Conservation (phyloP, 2,888 invertebrate genomes). For the Gandaritis pyraliata region DNA sequence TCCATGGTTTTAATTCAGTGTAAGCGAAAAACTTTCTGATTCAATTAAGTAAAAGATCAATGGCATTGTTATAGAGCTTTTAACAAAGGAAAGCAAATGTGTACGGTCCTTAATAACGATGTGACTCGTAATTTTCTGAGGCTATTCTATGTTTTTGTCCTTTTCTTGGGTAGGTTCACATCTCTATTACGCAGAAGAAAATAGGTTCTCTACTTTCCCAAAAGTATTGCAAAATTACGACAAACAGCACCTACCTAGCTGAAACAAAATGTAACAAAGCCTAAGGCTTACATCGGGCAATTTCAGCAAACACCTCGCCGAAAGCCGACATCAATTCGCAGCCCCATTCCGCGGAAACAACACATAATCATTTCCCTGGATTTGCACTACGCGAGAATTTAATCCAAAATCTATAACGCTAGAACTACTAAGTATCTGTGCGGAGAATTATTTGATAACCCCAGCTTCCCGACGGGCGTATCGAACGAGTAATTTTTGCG, state of each 20-base stretch:
- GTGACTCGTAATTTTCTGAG: conserved; percentile 44
- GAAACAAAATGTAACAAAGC: conserved; percentile 11
- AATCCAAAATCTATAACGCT: conserved; percentile 79
- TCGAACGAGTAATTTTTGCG: conserved; percentile 34
- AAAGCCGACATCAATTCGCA: conserved; percentile 33
- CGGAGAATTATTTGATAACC: conserved; percentile 70
- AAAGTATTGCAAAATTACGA: conserved; percentile 17
- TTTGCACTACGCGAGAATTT: conserved; percentile 62
- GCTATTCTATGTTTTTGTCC: conserved; percentile 34
- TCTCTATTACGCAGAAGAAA: conserved; percentile 21
- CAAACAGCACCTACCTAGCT: background rate
- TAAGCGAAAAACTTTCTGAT: background rate
- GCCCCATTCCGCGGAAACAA: conserved; percentile 29
- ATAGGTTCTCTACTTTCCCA: conserved; percentile 16
- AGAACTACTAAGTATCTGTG: conserved; percentile 70
- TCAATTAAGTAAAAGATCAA: background rate
- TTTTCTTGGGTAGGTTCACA: conserved; percentile 24
- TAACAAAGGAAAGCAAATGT: conserved; percentile 16
- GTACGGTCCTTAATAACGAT: conserved; percentile 29
- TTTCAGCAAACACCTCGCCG: conserved; percentile 18
- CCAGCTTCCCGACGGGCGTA: conserved; percentile 51
- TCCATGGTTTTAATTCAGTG: no score
- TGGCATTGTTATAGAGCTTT: conserved; percentile 1
- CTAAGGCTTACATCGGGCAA: conserved; percentile 8
- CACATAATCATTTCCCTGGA: conserved; percentile 54